phyloP scores from a whole-genome alignment of 2,113 vertebrate genomes.

The Aspidoscelis tigris region DNA sequence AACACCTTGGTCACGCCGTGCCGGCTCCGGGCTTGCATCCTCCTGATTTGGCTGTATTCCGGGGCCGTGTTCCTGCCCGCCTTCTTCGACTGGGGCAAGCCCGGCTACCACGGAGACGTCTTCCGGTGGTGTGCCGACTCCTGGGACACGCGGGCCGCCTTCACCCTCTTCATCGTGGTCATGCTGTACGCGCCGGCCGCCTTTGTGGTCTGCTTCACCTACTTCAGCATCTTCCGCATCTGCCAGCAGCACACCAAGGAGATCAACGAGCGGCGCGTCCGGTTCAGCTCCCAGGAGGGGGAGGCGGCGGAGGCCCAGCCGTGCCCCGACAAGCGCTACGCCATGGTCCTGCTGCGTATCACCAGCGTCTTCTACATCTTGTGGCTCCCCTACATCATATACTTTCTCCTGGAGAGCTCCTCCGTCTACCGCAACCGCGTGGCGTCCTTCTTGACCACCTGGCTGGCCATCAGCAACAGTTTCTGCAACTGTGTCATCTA shows the following conservation, averaged over 20 bases:
- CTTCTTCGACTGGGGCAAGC: constrained; percentile 96
- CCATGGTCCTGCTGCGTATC: constrained; percentile 95
- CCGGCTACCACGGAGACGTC: constrained; percentile 96
- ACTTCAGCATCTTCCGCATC: constrained; percentile 98
- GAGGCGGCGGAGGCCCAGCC: constrained; percentile 79
- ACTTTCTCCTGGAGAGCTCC: constrained; percentile 95
- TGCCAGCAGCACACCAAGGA: constrained; percentile 96
- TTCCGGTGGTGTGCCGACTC: constrained; percentile 89
- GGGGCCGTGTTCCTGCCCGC: constrained; percentile 91
- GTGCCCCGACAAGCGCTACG: constrained; percentile 92
- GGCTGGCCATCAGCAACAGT: constrained; percentile 99
- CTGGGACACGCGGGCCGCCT: constrained; percentile 89
- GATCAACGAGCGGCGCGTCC: constrained; percentile 91
- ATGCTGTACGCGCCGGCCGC: constrained; percentile 94
- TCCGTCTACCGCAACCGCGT: constrained; percentile 84
- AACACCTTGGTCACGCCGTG: constrained; percentile 91
- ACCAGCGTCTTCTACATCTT: constrained; percentile 98
- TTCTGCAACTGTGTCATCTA: constrained; percentile 99
- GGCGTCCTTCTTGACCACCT: constrained; percentile 95
- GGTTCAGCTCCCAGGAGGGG: constrained; percentile 87
- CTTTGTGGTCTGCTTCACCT: constrained; percentile 94
- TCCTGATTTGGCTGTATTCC: constrained; percentile 95
- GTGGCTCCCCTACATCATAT: constrained; percentile 97
- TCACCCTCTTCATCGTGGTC: constrained; percentile 92
- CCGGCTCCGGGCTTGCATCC: constrained; percentile 91